These are phyloP conservation scores for Trinectes maculatus DNA, from an alignment of 2,113 vertebrate species.

Conservation along the genomic window DNA sequence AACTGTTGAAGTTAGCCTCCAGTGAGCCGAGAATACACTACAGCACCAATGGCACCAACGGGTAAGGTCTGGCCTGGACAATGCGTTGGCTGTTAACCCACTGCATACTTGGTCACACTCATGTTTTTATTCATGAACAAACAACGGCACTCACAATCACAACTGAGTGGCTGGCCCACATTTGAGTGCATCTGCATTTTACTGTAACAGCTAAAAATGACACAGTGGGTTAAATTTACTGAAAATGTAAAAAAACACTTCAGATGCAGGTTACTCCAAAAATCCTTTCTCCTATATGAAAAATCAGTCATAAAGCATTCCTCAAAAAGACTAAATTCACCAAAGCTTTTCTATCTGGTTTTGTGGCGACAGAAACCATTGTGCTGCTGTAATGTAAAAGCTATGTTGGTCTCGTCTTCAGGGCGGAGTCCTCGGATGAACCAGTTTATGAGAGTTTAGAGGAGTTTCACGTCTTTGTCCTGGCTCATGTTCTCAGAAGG, in stretches of 20 bases:
- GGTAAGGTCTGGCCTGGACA: slow-evolving; percentile 76
- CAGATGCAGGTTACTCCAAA: not conserved
- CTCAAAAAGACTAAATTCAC: too few species aligned
- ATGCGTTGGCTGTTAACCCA: slow-evolving; percentile 51
- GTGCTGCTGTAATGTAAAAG: not conserved
- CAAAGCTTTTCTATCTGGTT: not conserved
- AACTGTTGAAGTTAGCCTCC: slow-evolving; percentile 91
- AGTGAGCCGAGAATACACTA: slow-evolving; percentile 92
- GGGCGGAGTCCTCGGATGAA: slow-evolving; percentile 90
- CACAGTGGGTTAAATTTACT: not conserved
- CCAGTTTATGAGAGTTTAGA: slow-evolving; percentile 97
- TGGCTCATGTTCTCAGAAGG: slow-evolving; percentile 92
- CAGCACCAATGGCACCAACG: slow-evolving; percentile 85
- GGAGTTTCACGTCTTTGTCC: slow-evolving; percentile 96
- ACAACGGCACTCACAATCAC: slow-evolving; percentile 29
- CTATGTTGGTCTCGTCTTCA: slow-evolving; percentile 44
- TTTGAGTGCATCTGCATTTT: slow-evolving; percentile 30
- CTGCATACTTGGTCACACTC: slow-evolving; percentile 39
- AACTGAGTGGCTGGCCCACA: too few species aligned
- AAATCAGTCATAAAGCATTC: too few species aligned
- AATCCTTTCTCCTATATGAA: not conserved
- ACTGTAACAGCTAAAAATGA: slow-evolving; percentile 4
- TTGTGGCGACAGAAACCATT: not conserved
- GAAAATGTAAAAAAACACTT: not conserved
- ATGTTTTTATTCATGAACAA: slow-evolving; percentile 59